Percentiles rank a stretch among this genome's conserved stretches.
phyloP scores from a whole-genome alignment of 1,140 invertebrate species.

The Apis laboriosa region DNA sequence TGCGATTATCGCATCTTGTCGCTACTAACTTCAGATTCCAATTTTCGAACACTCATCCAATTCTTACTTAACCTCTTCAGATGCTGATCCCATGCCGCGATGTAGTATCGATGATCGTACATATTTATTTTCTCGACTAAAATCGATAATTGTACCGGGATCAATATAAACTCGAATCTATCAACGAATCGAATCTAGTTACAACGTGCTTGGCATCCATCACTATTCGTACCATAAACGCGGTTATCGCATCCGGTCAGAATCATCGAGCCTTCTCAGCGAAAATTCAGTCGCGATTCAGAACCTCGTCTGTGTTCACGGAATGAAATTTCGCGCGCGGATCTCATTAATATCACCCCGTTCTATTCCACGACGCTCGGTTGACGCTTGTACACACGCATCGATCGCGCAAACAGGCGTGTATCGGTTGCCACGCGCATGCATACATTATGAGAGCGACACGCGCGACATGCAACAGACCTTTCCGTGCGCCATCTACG shows the following conservation, averaged over 20 bases:
- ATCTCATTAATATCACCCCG: slow-evolving; percentile 32
- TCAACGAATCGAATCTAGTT: no score
- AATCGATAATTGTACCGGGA: no score
- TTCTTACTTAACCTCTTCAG: no score
- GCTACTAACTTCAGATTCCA: no score
- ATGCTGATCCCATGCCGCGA: no score
- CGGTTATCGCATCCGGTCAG: not conserved
- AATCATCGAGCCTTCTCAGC: not conserved
- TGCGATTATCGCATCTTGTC: no score
- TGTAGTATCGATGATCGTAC: no score
- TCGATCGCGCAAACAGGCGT: not conserved
- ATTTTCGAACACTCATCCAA: no score
- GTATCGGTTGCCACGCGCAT: not conserved
- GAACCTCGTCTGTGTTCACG: not conserved
- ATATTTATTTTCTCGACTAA: no score
- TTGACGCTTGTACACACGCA: not conserved
- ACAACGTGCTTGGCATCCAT: no score
- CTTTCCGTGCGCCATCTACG: no score
- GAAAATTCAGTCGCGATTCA: not conserved
- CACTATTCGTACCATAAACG: not conserved
- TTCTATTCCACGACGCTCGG: not conserved
- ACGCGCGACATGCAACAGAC: not conserved
- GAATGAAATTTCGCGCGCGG: slow-evolving; percentile 11
- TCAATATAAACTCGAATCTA: no score
- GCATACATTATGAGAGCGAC: not conserved